Conservation (phyloP, 2,797 vertebrate species). For the Tolypeutes matacus region DNA sequence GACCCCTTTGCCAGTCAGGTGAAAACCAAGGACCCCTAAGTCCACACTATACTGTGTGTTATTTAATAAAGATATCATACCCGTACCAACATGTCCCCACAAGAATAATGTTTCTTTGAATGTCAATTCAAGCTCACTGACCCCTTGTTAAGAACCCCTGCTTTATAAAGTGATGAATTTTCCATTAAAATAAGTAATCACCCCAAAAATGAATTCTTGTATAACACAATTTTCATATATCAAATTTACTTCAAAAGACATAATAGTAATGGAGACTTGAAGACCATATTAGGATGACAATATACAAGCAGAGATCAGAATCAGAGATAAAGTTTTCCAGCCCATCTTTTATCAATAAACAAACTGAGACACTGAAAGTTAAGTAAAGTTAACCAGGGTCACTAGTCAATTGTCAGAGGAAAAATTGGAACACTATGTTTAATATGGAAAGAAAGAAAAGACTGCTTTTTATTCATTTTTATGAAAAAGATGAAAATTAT, state of each 20-base stretch:
- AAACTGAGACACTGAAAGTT: slow-evolving; percentile 46
- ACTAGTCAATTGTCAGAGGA: slow-evolving; percentile 3
- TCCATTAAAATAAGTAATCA: slow-evolving; percentile 5
- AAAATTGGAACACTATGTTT: not conserved
- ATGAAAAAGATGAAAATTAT: slow-evolving; percentile 47
- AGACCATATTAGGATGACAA: not conserved
- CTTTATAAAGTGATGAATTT: not conserved
- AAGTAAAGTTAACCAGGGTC: not conserved
- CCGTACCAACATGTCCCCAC: no score
- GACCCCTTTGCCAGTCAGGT: no score
- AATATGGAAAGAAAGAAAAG: not conserved
- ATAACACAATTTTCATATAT: slow-evolving; percentile 27
- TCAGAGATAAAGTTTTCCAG: slow-evolving; percentile 12
- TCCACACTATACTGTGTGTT: no score
- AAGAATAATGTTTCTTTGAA: no score
- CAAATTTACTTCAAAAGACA: slow-evolving; percentile 47
- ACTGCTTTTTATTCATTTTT: not conserved
- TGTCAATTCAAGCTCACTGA: no score
- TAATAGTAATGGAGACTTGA: not conserved
- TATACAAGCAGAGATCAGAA: not conserved
- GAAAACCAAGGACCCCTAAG: no score
- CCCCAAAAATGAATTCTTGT: not conserved
- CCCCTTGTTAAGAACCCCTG: no score
- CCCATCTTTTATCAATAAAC: not conserved
- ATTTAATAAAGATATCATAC: no score